Percentiles rank a stretch among this genome's conserved stretches.
phyloP scores from a whole-genome alignment of 2,888 invertebrate genomes.

The Phymatocera aterrima region DNA sequence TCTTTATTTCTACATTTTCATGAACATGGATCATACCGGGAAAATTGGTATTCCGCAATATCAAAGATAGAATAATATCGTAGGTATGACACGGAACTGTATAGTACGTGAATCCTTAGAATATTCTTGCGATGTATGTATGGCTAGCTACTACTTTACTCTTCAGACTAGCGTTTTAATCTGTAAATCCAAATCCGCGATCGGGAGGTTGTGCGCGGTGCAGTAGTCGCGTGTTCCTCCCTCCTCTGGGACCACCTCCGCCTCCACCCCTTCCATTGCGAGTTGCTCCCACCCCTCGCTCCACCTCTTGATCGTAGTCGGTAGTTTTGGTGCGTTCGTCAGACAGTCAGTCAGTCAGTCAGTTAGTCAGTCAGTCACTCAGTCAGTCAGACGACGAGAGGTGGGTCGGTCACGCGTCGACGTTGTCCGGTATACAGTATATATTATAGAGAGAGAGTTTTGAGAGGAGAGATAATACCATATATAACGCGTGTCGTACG shows the following conservation, averaged over 20 bases:
- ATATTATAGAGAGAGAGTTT: background rate
- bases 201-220: constrained; percentile 16
- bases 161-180: constrained; percentile 18
- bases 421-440: background rate
- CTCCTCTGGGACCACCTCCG: constrained; percentile 25
- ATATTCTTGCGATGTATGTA: too few relatives aligned
- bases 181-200: background rate
- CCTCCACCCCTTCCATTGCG: constrained; percentile 30
- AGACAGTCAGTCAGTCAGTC: constrained; percentile 41
- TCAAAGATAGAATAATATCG: too few relatives aligned
- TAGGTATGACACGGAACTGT: too few relatives aligned
- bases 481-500: background rate
- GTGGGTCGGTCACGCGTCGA: constrained; percentile 54
- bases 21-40: too few relatives aligned
- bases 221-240: constrained; percentile 27
- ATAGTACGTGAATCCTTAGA: too few relatives aligned
- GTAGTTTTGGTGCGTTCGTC: constrained; percentile 42
- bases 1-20: too few relatives aligned
- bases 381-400: constrained; percentile 55
- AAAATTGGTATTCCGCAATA: too few relatives aligned
- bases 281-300: constrained; percentile 40
- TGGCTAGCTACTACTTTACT: background rate
- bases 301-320: constrained; percentile 41
- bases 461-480: background rate
- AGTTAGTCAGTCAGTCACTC: constrained; percentile 56